Conservation (phyloP, 2,888 invertebrate genomes). For the Epirrhoe tristata region DNA sequence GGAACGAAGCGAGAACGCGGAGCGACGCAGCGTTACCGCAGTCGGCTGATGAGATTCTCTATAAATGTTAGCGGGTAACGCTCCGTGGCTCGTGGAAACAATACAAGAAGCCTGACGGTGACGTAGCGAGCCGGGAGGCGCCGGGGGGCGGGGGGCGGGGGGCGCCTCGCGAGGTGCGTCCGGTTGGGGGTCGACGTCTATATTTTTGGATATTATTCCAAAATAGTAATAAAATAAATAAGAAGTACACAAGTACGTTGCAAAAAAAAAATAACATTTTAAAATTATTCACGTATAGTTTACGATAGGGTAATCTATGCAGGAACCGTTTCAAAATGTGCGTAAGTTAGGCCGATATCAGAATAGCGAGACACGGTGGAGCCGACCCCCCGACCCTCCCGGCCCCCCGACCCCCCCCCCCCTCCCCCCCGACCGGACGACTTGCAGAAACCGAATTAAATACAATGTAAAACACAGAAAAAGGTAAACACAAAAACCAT, state of each 20-base stretch:
- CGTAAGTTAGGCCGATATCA: slow-evolving; percentile 25
- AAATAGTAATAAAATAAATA: not conserved
- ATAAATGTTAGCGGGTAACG: slow-evolving; percentile 7
- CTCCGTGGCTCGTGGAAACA: slow-evolving; percentile 9
- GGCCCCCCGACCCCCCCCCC: no score
- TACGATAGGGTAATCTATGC: slow-evolving; percentile 18
- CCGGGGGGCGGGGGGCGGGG: no score
- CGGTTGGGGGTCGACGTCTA: slow-evolving; percentile 7
- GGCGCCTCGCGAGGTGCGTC: slow-evolving; percentile 31
- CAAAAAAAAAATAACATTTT: slow-evolving; percentile 8
- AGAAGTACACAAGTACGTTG: slow-evolving; percentile 11
- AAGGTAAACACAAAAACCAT: slow-evolving; percentile 48
- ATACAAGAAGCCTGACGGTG: slow-evolving; percentile 11
- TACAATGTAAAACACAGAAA: slow-evolving; percentile 33
- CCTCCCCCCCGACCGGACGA: no score
- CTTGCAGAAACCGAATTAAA: slow-evolving; percentile 21
- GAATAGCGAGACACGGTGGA: not conserved
- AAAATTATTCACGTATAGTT: slow-evolving; percentile 22
- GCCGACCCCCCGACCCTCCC: slow-evolving; percentile 11
- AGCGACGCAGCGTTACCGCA: slow-evolving; percentile 23
- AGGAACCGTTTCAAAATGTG: slow-evolving; percentile 13
- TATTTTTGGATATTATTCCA: not conserved
- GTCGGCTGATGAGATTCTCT: slow-evolving; percentile 14
- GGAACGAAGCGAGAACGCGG: slow-evolving; percentile 40
- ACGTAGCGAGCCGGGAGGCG: slow-evolving; percentile 28